These are phyloP conservation scores for Mus spicilegus DNA, from an alignment of 2,113 vertebrate genomes.

Conservation along the genomic window DNA sequence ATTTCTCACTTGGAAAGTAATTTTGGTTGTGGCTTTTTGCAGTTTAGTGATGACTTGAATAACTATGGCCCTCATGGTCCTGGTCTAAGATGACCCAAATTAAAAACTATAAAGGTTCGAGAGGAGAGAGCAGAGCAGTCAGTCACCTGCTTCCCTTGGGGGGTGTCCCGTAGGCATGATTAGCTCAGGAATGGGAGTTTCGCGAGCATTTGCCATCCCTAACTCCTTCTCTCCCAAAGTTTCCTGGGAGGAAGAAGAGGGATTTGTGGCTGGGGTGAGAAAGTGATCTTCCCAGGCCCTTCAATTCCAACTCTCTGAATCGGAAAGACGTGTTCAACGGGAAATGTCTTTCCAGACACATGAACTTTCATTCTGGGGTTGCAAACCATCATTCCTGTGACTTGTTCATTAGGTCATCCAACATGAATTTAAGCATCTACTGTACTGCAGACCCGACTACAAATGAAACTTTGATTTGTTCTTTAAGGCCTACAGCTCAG, in stretches of 20 bases:
- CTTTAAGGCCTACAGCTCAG: background rate
- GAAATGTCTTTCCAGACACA: background rate
- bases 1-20: conserved; percentile 70
- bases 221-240: background rate
- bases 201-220: background rate
- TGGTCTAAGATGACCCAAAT: conserved; percentile 29
- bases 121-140: conserved; percentile 1
- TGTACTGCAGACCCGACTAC: background rate
- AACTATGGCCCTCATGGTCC: background rate
- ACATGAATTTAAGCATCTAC: background rate
- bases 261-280: background rate
- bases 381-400: background rate
- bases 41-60: conserved; percentile 45
- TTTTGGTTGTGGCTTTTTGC: background rate
- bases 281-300: background rate
- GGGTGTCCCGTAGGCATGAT: background rate
- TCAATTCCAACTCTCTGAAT: background rate
- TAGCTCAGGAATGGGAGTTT: background rate
- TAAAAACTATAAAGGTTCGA: background rate
- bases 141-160: background rate
- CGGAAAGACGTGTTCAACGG: background rate
- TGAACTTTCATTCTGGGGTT: background rate
- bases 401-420: background rate
- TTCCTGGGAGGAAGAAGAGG: background rate
- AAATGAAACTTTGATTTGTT: background rate